Evolutionary conservation across 2,888 invertebrate species (phyloP).

Genomic region (Pollenia labialis): DNA sequence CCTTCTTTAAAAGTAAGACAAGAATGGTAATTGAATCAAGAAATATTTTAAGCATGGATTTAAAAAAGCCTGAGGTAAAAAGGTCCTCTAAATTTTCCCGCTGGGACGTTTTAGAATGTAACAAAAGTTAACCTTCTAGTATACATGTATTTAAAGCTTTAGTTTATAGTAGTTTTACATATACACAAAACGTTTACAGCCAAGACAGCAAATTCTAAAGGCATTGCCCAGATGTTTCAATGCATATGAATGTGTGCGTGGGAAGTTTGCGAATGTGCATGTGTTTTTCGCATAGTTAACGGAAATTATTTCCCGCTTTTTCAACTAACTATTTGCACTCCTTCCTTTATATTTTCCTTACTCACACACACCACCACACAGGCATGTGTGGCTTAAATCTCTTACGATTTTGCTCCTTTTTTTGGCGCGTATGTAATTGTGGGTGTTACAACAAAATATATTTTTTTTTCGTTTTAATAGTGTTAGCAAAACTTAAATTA

Average conservation of each 20-base stretch:
- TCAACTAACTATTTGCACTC: constrained; percentile 56
- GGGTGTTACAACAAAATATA: constrained; percentile 2
- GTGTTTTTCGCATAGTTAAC: constrained; percentile 50
- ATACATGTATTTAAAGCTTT: no score
- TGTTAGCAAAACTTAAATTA: constrained; percentile 55
- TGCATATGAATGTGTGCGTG: not conserved
- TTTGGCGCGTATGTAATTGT: not conserved
- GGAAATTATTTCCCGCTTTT: constrained; percentile 69
- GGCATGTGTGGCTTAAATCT: constrained; percentile 11
- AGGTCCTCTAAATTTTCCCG: no score
- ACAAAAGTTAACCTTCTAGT: no score
- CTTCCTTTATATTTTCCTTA: constrained; percentile 34
- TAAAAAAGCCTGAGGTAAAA: no score
- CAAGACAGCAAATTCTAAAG: constrained; percentile 2
- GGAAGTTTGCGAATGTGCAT: not conserved
- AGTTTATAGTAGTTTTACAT: not conserved
- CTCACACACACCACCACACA: not conserved
- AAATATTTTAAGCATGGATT: no score
- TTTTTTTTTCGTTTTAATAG: constrained; percentile 34
- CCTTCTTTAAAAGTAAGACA: no score
- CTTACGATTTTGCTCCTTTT: not conserved
- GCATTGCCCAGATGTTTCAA: constrained; percentile 1
- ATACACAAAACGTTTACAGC: constrained; percentile 24
- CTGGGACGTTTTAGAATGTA: no score
- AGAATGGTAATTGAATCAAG: no score